Evolutionary conservation across 2,113 vertebrate species (phyloP), one percentile per base, ranked within the genome.

Genomic region (Sminthopsis crassicaudata): DNA sequence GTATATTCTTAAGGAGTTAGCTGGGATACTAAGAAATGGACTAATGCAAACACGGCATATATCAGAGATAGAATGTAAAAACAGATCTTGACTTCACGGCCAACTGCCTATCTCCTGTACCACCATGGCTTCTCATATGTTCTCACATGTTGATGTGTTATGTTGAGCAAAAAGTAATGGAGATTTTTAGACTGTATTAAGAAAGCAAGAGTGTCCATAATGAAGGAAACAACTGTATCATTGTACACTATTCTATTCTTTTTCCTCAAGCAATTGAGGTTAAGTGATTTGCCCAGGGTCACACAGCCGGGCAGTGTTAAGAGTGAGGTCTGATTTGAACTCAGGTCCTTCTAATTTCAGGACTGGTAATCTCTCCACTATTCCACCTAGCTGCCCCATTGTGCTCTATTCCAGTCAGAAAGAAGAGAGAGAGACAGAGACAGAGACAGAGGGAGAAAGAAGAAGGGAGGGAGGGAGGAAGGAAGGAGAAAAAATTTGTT

Each of bases 391-490:
- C 46, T 48, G 46, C 2, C 46, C 46, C 46, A 48, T 5, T 48
- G 46, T 67, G 0, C 36, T 11, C 30, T n/a, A 36, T n/a, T 67
- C 27, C 36, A 23, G 30, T 12, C 30, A 36, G 30, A 67, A 3
- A 10, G 36, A 9, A 60, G 57, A 11, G 2, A 12, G 2, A 60
- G 9, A 12, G 57, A 30, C 9, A 30, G 57, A 30, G 57, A 60
- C 9, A 30, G 6, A 30, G 57, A 11, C 0, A 36, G 3, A 12
- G 2, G 0, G 11, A 12, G 57, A 14, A 0, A 30, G 27, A 9
- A n/a, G n/a, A 2, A 60, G 2, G 11, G 2, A 11, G 42, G 2
- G n/a, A 46, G 84, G n/a, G 3, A 25, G 88, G 4, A 10, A 19
- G 3, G 3, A 23, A 19, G 22, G 53, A 24, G 46, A 24, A 48